phyloP scores from a whole-genome alignment of 2,797 vertebrate genomes.

The Karalla daura region DNA sequence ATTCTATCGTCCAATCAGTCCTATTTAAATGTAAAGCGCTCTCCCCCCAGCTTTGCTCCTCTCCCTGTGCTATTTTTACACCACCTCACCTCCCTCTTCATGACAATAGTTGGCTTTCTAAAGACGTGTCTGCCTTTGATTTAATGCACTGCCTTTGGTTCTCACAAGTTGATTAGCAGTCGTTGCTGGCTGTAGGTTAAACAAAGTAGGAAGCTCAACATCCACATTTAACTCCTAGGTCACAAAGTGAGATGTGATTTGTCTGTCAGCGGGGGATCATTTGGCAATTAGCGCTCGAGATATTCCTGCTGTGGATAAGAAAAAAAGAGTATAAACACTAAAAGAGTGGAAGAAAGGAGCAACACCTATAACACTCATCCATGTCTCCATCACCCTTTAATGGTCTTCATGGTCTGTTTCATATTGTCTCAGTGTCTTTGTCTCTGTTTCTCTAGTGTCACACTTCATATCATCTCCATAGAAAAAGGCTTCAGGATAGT shows the following conservation, averaged over 20 bases:
- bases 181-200: background rate
- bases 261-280: constrained; percentile 4
- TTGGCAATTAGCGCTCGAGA: background rate
- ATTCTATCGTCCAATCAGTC: constrained; percentile 15
- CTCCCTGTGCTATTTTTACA: background rate
- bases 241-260: background rate
- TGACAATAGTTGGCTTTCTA: constrained; percentile 2
- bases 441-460: too few species aligned
- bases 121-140: background rate
- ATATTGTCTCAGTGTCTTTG: too few species aligned
- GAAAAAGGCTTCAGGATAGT: background rate
- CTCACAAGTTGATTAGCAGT: constrained; percentile 32
- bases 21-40: constrained; percentile 7
- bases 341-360: background rate
- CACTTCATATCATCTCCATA: too few species aligned
- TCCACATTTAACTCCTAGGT: background rate
- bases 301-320: background rate
- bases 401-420: background rate
- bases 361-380: background rate
- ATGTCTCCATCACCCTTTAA: background rate
- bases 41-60: background rate
- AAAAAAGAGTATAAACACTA: too few species aligned
- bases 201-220: background rate
- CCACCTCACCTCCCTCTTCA: background rate
- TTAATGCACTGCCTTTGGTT: constrained; percentile 34